Conservation (phyloP, 2,797 vertebrate genomes). For the Tragopan temminckii region DNA sequence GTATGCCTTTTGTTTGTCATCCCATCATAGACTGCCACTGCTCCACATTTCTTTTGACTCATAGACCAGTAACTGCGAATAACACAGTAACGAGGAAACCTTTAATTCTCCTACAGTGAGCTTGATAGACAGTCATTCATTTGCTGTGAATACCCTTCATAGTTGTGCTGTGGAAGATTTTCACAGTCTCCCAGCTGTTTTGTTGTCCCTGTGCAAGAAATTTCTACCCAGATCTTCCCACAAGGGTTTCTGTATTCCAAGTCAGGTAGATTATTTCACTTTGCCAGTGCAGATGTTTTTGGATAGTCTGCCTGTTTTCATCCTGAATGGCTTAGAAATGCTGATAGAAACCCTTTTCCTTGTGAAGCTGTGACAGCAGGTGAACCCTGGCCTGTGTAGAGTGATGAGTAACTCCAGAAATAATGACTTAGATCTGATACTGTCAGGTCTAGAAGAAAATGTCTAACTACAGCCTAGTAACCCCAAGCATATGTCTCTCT, state of each 20-base stretch:
- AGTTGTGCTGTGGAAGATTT: neutral
- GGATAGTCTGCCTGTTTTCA: neutral
- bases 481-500: neutral
- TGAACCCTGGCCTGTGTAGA: neutral
- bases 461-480: neutral
- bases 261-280: neutral
- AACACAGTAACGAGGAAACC: neutral
- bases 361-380: neutral
- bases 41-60: neutral
- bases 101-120: neutral
- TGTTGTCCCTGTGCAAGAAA: neutral
- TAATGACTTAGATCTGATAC: neutral
- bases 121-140: neutral
- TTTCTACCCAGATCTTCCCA: neutral
- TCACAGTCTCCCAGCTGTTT: neutral
- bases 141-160: neutral
- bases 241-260: neutral
- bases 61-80: neutral
- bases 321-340: neutral
- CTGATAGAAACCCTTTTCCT: neutral
- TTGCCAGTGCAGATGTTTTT: neutral
- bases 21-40: neutral
- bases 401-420: neutral
- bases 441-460: neutral
- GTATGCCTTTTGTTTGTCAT: neutral